Base-by-base conservation (phyloP, 2,797 vertebrate genomes). In the Propithecus perrieri region DNA sequence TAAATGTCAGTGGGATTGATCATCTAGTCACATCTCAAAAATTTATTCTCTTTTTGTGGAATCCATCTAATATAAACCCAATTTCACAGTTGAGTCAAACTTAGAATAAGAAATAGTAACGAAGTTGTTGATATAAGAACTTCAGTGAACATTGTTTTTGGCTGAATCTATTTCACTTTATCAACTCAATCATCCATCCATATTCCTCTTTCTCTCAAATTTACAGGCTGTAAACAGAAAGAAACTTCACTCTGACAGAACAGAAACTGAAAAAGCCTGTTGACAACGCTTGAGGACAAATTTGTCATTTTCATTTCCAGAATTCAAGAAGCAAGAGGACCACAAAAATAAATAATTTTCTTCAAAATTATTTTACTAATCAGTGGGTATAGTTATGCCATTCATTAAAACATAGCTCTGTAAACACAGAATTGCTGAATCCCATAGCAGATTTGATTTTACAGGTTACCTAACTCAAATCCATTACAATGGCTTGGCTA, bases 11-110 rank as follows among this genome's bases (percentile, higher is more conserved):
- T 83, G 33, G 48, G 12, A 74, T 79, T 63, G 15, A 67, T 79
- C 57, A 85, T 43, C 20, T 59, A 85, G 26, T n/a, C 59, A 88
- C 1, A 22, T 80, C 15, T 87, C 75, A 84, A 75, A 93, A 84
- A 24, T 50, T 1, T 55, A 80, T 53, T n/a, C 5, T 38, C 71
- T 84, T 46, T 26, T 10, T 48, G 13, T 59, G 26, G 12, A 57
- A 94, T 78, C 72, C 12, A 57, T 83, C 48, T 79, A 72, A 57
- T 72, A 86, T 76, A 87, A 92, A 93, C 28, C 50, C 48, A 89
- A 89, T 95, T 96, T 97, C 81, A 93, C 55, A 79, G 75, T 63
- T 92, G 76, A 93, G 46, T 95, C 75, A 30, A 76, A 74, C 38
- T 84, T 94, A 28, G 30, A 89, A 55, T 63, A 84, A 81, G 9